Base-by-base conservation (phyloP, 2,888 invertebrate species). In the Pyrrhia umbra region DNA sequence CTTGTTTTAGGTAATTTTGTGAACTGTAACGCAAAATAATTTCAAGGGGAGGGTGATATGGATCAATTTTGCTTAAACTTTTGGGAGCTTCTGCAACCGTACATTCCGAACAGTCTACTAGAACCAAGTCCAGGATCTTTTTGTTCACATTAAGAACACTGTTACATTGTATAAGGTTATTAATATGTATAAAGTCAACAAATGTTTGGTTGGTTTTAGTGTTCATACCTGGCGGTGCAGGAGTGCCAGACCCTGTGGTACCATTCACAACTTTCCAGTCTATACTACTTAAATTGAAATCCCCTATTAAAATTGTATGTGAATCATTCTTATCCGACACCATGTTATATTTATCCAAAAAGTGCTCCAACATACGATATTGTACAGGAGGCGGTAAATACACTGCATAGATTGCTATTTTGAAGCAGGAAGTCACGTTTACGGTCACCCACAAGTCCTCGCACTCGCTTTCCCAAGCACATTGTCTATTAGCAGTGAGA, bases 391-490 rank as follows among this genome's bases (percentile, higher is more conserved):
- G 51, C 0, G 60, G 60, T 15, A 60, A 13, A 20, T 60, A 60
- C 0, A 51, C 40, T 20, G 52, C 45, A 21, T 40, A 47, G 6
- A 60, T 13, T n/a, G 34, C 39, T 6, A 60, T 18, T 27, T 40
- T 23, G 1, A 16, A 18, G 46, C 4, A 21, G 0, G 27, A n/a
- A n/a, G 37, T 10, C 8, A 50, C 13, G 6, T 34, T 16, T 8
- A 59, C 42, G 1, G 30, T 51, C 1, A 59, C 45, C 58, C 58
- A 59, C n/a, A 59, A 21, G n/a, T 59, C 58, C 21, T 59, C 58
- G 10, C 46, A 52, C 0, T 40, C 10, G 16, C 58, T 50, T 34
- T 58, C 50, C 9, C 20, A 43, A 13, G 16, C 1, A 42, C 8
- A 13, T 46, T 15, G 9, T 21, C 46, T n/a, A 8, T 13, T 21